Evolutionary conservation across 2,797 vertebrate genomes (phyloP).

Genomic region (Phoxinus dragarum): DNA sequence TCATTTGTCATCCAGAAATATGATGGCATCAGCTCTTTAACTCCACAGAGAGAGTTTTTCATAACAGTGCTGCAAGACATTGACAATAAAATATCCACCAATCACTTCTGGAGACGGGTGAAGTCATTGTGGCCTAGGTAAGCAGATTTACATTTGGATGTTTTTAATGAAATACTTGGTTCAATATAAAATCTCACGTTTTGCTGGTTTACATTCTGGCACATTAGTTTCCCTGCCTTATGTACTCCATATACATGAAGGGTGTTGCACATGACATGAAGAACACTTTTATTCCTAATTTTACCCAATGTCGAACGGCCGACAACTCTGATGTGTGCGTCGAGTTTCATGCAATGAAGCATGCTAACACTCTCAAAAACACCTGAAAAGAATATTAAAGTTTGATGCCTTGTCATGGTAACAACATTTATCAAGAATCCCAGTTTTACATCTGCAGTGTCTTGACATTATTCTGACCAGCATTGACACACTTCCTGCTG

Average conservation of each 20-base stretch:
- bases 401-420: not conserved
- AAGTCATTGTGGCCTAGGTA: not conserved
- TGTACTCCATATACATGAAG: not conserved
- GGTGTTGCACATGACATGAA: not conserved
- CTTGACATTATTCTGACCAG: not conserved
- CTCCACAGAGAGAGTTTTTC: slow-evolving; percentile 60
- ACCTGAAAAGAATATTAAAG: not conserved
- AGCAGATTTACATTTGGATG: not conserved
- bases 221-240: no score
- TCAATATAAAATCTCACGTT: not conserved
- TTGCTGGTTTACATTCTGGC: not conserved
- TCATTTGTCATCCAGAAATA: slow-evolving; percentile 80
- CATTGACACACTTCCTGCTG: not conserved
- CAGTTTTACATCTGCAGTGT: not conserved
- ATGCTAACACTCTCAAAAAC: not conserved
- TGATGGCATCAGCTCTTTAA: slow-evolving; percentile 77
- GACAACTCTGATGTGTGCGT: not conserved
- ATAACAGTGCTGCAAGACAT: slow-evolving; percentile 33
- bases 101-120: slow-evolving; percentile 10
- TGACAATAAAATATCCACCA: slow-evolving; percentile 28
- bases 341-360: not conserved
- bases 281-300: not conserved
- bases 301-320: not conserved
- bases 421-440: not conserved
- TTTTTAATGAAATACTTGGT: slow-evolving; percentile 11